Evolutionary conservation across 1,140 invertebrate genomes (phyloP), one percentile per base, ranked within the genome.

Genomic region (Panagrolaimus sp.): DNA sequence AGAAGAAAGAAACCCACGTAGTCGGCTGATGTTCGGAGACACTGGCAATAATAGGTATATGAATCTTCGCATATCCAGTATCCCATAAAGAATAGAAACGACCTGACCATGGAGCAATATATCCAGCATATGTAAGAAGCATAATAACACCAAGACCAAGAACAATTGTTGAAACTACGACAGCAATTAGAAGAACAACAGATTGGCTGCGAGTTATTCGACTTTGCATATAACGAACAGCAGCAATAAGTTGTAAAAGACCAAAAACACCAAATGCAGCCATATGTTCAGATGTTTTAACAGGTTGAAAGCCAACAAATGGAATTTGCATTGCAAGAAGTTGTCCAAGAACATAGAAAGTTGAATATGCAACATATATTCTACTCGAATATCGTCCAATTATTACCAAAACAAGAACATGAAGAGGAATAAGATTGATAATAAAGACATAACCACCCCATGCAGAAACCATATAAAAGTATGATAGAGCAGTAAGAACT

Each of bases 401-500:
- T 8, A 96, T 84, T 2, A 98, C 84, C 13, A 98, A 84, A 3
- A 90, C 89, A 86, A 98, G 96, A 0, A 97, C 94, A 82, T 99
- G 96, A 9, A 99, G 87, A 5, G 96, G 96, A 73, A 99, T 98
- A 70, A 99, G 86, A 86, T 99, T 99, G 84, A 98, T 99, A 72
- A 99, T 98, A 84, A 98, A 99, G 25, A 99, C 96, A 85, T 99
- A 99, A 63, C 96, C 96, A 80, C 96, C 96, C 96, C 96, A 99
- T 74, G 96, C 94, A 48, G 95, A 98, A 1, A 98, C 96, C 96
- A 99, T 99, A 84, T 99, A 99, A 84, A 99, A 98, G 85, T 99
- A 99, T 0, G 94, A 94, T 0, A 99, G 83, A 9, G 96, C 92
- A 65, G 93, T 90, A 78, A 92, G 89, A 20, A 90, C 88, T 11